phyloP scores from a whole-genome alignment of 2,888 invertebrate genomes.

The Pimpla rufipes region DNA sequence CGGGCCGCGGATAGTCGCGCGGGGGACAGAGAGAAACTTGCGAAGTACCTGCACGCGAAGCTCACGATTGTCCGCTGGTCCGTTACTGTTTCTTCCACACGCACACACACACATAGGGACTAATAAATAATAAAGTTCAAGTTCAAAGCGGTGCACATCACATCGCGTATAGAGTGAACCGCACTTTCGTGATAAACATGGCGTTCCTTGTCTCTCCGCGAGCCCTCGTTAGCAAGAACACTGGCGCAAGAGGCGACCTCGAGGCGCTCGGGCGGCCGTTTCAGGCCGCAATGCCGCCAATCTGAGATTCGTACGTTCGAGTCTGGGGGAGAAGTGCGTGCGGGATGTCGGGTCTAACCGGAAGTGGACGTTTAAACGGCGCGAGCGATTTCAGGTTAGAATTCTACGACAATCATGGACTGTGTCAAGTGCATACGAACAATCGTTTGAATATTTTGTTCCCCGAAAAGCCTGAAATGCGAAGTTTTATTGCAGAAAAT shows the following conservation, averaged over 20 bases:
- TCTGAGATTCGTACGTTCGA: no score
- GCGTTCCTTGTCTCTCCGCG: constrained; percentile 49
- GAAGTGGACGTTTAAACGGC: no score
- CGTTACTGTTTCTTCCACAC: constrained; percentile 35
- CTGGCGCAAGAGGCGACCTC: constrained; percentile 3
- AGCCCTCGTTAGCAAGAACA: not conserved
- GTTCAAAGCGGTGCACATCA: constrained; percentile 64
- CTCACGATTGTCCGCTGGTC: constrained; percentile 30
- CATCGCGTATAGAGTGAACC: constrained; percentile 55
- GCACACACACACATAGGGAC: constrained; percentile 52
- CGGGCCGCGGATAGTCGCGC: not conserved
- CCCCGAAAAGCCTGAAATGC: no score
- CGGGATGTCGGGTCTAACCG: no score
- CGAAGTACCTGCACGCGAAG: constrained; percentile 14
- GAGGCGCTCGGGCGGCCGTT: not conserved
- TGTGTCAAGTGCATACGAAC: no score
- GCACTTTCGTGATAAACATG: constrained; percentile 64
- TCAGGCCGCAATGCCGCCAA: not conserved
- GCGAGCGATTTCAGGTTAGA: no score
- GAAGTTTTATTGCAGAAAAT: no score
- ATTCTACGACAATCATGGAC: no score
- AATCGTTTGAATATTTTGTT: no score
- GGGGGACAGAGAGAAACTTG: not conserved
- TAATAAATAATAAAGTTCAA: constrained; percentile 71
- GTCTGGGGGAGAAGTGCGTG: no score